Percentiles rank a stretch among this genome's conserved stretches.
Evolutionary conservation across 64 coral and sea anemone genomes (phyloP).

Genomic region (Montipora capricornis): DNA sequence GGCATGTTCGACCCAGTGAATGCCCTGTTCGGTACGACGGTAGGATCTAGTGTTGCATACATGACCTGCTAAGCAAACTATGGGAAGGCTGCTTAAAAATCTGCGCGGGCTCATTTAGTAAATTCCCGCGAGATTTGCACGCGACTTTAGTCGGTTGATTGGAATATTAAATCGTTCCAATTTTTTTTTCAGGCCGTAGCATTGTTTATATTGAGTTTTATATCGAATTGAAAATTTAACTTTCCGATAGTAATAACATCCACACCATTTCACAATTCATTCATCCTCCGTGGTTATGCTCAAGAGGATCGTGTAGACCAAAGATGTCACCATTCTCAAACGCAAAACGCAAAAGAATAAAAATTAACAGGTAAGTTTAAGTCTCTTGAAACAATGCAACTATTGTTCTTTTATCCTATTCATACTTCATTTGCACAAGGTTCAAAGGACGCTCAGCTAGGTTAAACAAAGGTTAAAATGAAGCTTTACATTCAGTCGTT

Average conservation of each 20-base stretch:
- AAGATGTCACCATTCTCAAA: neutral
- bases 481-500: neutral
- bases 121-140: constrained; percentile 58
- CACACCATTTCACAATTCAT: neutral
- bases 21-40: no score
- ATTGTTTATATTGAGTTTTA: neutral
- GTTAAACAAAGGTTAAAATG: constrained; percentile 9
- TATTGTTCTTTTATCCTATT: constrained; percentile 13
- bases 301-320: neutral
- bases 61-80: no score
- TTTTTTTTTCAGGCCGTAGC: neutral
- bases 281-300: neutral
- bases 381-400: constrained; percentile 9
- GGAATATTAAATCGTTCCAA: no score
- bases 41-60: no score
- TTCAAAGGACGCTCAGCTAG: neutral
- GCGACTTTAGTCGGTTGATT: neutral
- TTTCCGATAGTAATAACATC: neutral
- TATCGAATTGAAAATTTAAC: neutral
- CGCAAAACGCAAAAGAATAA: constrained; percentile 2
- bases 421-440: constrained; percentile 47
- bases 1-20: no score
- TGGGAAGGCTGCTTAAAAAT: neutral
- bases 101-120: neutral
- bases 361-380: constrained; percentile 42